Evolutionary conservation across 2,888 invertebrate genomes (phyloP).

Genomic region (Sphaerophoria rueppellii): DNA sequence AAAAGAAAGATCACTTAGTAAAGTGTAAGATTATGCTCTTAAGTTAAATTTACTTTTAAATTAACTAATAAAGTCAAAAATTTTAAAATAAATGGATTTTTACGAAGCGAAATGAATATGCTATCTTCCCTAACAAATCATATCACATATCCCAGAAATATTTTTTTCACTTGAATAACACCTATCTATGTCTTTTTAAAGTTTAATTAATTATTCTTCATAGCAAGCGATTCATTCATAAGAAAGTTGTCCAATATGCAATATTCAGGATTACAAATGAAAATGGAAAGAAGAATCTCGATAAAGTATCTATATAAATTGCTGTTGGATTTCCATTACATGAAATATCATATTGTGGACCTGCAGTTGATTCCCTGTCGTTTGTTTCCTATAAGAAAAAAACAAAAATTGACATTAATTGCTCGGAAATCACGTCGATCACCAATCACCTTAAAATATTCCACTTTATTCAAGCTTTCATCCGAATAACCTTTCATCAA

Average conservation of each 20-base stretch:
- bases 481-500: slow-evolving; percentile 95
- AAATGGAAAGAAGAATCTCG: slow-evolving; percentile 94
- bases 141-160: too few relatives aligned
- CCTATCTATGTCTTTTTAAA: too few relatives aligned
- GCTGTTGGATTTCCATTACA: slow-evolving; percentile 91
- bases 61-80: too few relatives aligned
- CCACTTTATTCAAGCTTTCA: slow-evolving; percentile 89
- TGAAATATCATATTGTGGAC: slow-evolving; percentile 92
- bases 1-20: too few relatives aligned
- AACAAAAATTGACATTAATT: slow-evolving; percentile 72
- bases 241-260: slow-evolving; percentile 83
- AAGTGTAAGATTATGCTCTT: too few relatives aligned
- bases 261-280: slow-evolving; percentile 95
- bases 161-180: too few relatives aligned
- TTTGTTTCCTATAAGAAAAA: slow-evolving; percentile 81
- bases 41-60: too few relatives aligned
- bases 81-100: too few relatives aligned
- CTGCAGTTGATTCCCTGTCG: slow-evolving; percentile 86
- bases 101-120: too few relatives aligned
- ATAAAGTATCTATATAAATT: slow-evolving; percentile 93
- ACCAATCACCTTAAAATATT: slow-evolving; percentile 88
- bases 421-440: too few relatives aligned
- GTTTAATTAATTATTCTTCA: too few relatives aligned
- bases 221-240: neutral
- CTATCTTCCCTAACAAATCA: too few relatives aligned